Conservation (phyloP, 2,113 vertebrate genomes). For the Plestiodon gilberti region DNA sequence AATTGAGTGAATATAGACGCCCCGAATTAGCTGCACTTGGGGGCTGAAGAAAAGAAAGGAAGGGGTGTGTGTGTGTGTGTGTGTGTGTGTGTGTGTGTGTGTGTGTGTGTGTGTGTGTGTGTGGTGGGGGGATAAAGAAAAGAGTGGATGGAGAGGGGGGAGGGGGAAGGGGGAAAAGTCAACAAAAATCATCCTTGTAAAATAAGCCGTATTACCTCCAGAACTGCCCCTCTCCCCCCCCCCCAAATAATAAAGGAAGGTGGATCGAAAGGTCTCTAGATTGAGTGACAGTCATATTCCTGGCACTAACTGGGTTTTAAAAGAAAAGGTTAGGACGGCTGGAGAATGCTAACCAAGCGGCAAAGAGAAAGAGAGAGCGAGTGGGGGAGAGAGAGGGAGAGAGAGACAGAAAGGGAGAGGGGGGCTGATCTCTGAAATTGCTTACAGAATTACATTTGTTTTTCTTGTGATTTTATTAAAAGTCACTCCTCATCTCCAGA, state of each 20-base stretch:
- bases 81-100: too few relatives aligned
- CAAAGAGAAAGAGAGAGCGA: background rate
- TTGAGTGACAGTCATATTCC: slow-evolving; percentile 66
- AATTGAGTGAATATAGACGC: slow-evolving; percentile 94
- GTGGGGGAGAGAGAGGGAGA: background rate
- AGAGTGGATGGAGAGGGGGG: background rate
- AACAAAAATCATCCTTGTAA: slow-evolving; percentile 73
- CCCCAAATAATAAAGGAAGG: slow-evolving; percentile 65
- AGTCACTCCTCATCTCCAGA: slow-evolving; percentile 95
- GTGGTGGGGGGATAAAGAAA: slow-evolving; percentile 46
- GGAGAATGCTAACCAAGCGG: slow-evolving; percentile 69
- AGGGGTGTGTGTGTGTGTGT: background rate
- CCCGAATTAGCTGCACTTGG: slow-evolving; percentile 82
- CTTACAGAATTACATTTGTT: slow-evolving; percentile 98
- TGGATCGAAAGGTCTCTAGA: slow-evolving; percentile 64
- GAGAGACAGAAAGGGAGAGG: slow-evolving; percentile 58
- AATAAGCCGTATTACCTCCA: slow-evolving; percentile 69
- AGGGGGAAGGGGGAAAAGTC: slow-evolving; percentile 45
- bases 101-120: too few relatives aligned
- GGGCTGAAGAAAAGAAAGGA: slow-evolving; percentile 50
- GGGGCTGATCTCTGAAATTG: slow-evolving; percentile 86
- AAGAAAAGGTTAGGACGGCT: slow-evolving; percentile 58
- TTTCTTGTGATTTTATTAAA: slow-evolving; percentile 98
- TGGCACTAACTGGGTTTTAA: slow-evolving; percentile 67
- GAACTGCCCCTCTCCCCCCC: slow-evolving; percentile 38